phyloP scores from a whole-genome alignment of 1,140 invertebrate species.

The Aethina tumida region DNA sequence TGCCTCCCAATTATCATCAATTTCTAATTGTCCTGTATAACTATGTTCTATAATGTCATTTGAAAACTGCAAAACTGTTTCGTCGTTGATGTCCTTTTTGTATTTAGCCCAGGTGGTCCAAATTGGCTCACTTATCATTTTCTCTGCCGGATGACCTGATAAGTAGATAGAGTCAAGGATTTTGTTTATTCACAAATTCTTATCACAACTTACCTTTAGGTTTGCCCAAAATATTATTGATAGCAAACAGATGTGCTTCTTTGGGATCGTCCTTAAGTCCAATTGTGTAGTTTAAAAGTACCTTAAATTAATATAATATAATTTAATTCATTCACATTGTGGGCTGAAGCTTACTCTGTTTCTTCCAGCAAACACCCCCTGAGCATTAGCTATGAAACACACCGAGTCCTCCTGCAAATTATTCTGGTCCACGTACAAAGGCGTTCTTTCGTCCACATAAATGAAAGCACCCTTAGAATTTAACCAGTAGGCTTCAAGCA shows the following conservation, averaged over 20 bases:
- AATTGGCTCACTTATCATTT: conserved; percentile 66
- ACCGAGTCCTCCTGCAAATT: conserved; percentile 40
- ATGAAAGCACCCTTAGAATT: conserved; percentile 56
- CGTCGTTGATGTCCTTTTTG: conserved; percentile 57
- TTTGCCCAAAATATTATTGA: conserved; percentile 47
- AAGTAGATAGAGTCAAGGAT: not conserved
- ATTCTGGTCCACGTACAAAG: conserved; percentile 65
- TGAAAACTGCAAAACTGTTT: conserved; percentile 59
- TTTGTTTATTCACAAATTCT: not conserved
- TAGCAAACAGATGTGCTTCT: conserved; percentile 49
- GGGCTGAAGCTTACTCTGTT: conserved; percentile 7
- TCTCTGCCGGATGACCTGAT: conserved; percentile 50
- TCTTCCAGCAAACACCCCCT: conserved; percentile 15
- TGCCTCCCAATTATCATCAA: conserved; percentile 85
- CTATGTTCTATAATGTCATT: conserved; percentile 55
- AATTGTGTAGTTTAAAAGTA: conserved; percentile 47
- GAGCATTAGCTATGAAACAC: conserved; percentile 19
- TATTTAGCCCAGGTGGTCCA: conserved; percentile 90
- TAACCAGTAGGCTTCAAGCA: conserved; percentile 69
- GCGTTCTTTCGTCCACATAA: conserved; percentile 49
- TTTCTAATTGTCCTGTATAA: conserved; percentile 78
- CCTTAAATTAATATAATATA: conserved; percentile 16
- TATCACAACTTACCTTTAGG: conserved; percentile 38
- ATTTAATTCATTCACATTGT: not conserved
- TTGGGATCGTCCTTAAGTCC: conserved; percentile 48